These are phyloP conservation scores for Drosophila subsilvestris DNA, from an alignment of 2,888 invertebrate species.

Conservation along the genomic window DNA sequence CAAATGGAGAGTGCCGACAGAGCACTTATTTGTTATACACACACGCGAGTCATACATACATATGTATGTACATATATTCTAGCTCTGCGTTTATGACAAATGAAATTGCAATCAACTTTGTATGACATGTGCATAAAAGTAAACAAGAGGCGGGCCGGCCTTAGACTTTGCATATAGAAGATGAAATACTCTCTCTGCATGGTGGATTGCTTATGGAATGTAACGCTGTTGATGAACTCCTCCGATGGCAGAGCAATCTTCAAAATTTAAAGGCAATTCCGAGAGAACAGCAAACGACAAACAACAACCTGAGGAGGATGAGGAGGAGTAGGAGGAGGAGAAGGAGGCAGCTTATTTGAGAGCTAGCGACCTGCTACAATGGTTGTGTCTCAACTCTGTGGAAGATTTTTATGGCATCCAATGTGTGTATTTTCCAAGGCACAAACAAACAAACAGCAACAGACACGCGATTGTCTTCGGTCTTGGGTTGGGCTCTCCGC, in stretches of 20 bases:
- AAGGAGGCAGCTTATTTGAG: constrained; percentile 31
- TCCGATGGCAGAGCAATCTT: constrained; percentile 28
- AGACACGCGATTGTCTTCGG: constrained; percentile 73
- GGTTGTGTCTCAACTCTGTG: constrained; percentile 56
- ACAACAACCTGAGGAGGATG: constrained; percentile 31
- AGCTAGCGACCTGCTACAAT: background rate
- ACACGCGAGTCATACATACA: too few relatives aligned
- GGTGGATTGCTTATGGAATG: constrained; percentile 3
- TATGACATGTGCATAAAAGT: constrained; percentile 35
- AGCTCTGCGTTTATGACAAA: constrained; percentile 52
- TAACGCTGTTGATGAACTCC: background rate
- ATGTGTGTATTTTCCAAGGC: constrained; percentile 57
- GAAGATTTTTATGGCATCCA: constrained; percentile 67
- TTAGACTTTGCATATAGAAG: constrained; percentile 7
- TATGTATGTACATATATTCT: constrained; percentile 48
- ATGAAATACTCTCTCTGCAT: constrained; percentile 15
- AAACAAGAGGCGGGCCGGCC: background rate
- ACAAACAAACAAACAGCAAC: constrained; percentile 61
- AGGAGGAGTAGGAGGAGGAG: background rate
- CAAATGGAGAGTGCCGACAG: constrained; percentile 66
- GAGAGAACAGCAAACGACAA: constrained; percentile 50
- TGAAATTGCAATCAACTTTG: constrained; percentile 59
- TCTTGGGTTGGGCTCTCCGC: constrained; percentile 1
- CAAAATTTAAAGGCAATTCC: constrained; percentile 70
- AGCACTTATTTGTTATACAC: constrained; percentile 41